Evolutionary conservation across 2,113 vertebrate genomes (phyloP).

Genomic region (Tetrao urogallus): DNA sequence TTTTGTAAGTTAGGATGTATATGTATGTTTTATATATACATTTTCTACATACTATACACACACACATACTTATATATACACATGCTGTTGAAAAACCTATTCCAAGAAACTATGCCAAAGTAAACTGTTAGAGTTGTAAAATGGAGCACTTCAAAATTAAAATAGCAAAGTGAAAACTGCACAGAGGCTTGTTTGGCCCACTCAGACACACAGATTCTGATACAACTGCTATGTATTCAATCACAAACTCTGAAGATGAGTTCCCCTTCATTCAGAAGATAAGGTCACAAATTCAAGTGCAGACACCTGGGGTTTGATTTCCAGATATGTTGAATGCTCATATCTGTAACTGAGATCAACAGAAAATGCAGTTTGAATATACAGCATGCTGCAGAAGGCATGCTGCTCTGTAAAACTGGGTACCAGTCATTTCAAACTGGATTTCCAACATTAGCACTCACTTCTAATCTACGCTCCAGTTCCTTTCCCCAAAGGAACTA

Average conservation of each 20-base stretch:
- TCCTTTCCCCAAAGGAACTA: background rate
- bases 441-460: background rate
- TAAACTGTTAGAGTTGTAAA: background rate
- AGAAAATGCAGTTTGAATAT: background rate
- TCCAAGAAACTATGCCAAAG: background rate
- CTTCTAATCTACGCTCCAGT: background rate
- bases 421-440: background rate
- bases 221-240: background rate
- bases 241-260: background rate
- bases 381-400: background rate
- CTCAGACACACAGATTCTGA: background rate
- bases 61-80: fast-evolving
- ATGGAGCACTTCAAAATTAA: background rate
- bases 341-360: background rate
- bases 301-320: background rate
- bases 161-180: background rate
- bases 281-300: background rate
- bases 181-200: background rate
- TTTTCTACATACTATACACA: background rate
- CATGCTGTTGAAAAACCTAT: background rate
- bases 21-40: background rate
- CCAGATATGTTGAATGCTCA: background rate
- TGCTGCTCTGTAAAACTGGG: background rate
- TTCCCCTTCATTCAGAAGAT: background rate
- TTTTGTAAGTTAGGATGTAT: background rate